A percentile compares a stretch with the other conserved stretches of the same genome.
Evolutionary conservation across 2,113 vertebrate genomes (phyloP).

Genomic region (Sinosuthora webbiana): DNA sequence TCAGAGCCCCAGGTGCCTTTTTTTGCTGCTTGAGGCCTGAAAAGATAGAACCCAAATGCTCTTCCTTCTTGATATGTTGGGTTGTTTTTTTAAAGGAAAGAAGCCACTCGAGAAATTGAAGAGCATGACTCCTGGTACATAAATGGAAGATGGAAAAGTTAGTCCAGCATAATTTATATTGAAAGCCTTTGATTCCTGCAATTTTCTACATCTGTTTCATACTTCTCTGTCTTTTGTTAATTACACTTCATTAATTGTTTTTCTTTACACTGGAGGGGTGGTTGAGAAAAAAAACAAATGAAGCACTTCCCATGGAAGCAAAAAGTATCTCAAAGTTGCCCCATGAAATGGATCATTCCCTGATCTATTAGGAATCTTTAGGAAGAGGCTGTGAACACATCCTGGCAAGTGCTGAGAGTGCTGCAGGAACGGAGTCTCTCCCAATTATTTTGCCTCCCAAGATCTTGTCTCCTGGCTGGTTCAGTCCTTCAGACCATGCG

Average conservation of each 20-base stretch:
- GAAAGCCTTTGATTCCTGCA: background rate
- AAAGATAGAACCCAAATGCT: background rate
- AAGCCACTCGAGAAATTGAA: background rate
- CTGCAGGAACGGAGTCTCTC: background rate
- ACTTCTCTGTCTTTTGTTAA: background rate
- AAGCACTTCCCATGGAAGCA: background rate
- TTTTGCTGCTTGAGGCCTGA: background rate
- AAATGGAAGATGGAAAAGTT: background rate
- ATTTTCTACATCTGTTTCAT: background rate
- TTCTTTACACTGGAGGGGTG: background rate
- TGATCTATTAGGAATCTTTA: too few relatives aligned
- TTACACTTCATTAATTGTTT: background rate
- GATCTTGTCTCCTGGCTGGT: background rate
- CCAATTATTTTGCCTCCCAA: background rate
- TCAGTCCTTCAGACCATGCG: background rate
- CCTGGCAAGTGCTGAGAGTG: background rate
- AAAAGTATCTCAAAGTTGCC: background rate
- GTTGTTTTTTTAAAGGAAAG: background rate
- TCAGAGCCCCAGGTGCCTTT: background rate
- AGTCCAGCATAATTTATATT: background rate
- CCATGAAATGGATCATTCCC: background rate
- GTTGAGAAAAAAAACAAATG: background rate
- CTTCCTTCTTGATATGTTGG: background rate
- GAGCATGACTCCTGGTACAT: background rate
- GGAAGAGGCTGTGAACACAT: background rate